A percentile compares a stretch with the other conserved stretches of the same genome.
Conservation (phyloP, 2,113 vertebrate species). For the Onychostruthus taczanowskii region DNA sequence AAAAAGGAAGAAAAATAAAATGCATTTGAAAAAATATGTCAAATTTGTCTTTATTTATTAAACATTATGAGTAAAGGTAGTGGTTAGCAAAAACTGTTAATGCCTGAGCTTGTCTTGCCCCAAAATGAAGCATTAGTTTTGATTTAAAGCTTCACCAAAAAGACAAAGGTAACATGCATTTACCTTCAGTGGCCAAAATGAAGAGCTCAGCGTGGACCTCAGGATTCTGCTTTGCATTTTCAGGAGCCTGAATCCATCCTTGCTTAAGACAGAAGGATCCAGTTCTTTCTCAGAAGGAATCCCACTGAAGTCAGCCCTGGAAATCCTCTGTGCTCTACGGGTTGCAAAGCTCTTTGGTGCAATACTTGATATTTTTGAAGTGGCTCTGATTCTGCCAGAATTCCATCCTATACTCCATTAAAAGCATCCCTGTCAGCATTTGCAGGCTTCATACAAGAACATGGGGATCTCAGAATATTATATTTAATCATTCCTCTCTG, state of each 20-base stretch:
- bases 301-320: background rate
- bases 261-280: background rate
- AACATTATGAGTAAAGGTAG: background rate
- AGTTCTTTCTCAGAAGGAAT: background rate
- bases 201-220: background rate
- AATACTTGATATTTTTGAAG: background rate
- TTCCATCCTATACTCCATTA: background rate
- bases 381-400: background rate
- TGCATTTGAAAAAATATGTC: background rate
- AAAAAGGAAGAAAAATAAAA: background rate
- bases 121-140: background rate
- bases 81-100: background rate
- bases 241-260: background rate
- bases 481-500: background rate
- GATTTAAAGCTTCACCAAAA: background rate
- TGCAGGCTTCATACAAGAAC: background rate
- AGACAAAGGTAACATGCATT: background rate
- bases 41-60: background rate
- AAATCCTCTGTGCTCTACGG: background rate
- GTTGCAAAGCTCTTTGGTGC: background rate
- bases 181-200: background rate
- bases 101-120: background rate
- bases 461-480: background rate
- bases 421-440: background rate
- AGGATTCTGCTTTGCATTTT: background rate